Evolutionary conservation across 2,888 invertebrate species (phyloP).

Genomic region (Dicroscelio sp.): DNA sequence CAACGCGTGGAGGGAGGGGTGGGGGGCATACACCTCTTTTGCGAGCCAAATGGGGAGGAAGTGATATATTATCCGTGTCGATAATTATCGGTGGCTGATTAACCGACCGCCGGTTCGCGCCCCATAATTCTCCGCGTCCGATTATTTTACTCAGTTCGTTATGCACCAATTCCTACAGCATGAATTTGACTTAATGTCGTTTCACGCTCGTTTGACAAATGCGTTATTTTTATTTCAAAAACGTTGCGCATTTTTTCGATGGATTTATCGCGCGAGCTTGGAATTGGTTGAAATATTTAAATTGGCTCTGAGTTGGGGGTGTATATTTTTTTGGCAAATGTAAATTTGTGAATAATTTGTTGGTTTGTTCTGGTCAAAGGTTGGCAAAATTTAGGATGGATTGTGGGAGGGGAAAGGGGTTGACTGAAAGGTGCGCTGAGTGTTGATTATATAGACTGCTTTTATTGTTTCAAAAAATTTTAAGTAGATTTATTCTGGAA

Average conservation of each 20-base stretch:
- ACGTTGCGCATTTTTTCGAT: neutral
- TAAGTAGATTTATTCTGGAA: no score
- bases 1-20: slow-evolving; percentile 80
- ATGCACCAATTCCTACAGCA: slow-evolving; percentile 90
- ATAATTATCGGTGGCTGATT: slow-evolving; percentile 91
- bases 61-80: slow-evolving; percentile 91
- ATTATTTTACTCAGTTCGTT: slow-evolving; percentile 91
- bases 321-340: no score
- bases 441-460: no score
- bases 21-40: slow-evolving; percentile 72
- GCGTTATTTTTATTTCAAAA: slow-evolving; percentile 25
- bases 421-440: no score
- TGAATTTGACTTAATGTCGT: slow-evolving; percentile 80
- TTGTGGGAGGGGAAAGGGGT: no score
- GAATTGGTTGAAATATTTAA: no score
- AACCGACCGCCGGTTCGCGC: slow-evolving; percentile 91
- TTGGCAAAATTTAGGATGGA: no score
- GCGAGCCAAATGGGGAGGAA: slow-evolving; percentile 84
- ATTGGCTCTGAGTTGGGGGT: no score
- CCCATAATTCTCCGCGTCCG: slow-evolving; percentile 91
- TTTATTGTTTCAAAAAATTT: no score
- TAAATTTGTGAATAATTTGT: no score
- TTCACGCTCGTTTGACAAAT: slow-evolving; percentile 51
- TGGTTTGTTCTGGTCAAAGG: no score
- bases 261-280: no score